A percentile compares a stretch with the other conserved stretches of the same genome.
Evolutionary conservation across 2,113 vertebrate genomes (phyloP).

Genomic region (Nothobranchius furzeri): DNA sequence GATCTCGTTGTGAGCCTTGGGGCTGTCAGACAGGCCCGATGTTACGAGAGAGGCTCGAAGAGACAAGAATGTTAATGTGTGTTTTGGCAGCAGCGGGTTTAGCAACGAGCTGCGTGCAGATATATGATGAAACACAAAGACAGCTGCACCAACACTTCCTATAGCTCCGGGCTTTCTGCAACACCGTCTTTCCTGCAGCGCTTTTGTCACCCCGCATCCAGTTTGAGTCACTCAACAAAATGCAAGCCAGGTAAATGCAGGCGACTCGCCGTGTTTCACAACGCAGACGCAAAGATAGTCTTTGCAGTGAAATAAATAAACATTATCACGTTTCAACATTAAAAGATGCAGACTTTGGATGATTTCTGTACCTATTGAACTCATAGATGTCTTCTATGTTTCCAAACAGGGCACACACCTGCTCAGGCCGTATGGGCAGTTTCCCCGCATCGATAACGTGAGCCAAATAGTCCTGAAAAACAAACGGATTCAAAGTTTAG

Average conservation of each 20-base stretch:
- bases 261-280: neutral
- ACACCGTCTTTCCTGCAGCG: neutral
- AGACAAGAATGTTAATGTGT: conserved; percentile 60
- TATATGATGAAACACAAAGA: conserved; percentile 47
- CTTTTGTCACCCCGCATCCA: conserved; percentile 7
- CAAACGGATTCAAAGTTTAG: neutral
- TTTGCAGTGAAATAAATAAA: neutral
- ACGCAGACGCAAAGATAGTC: neutral
- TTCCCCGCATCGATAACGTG: conserved; percentile 89
- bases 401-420: conserved; percentile 92
- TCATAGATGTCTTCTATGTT: conserved; percentile 98
- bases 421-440: conserved; percentile 88
- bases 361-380: conserved; percentile 87
- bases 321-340: no score
- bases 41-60: conserved; percentile 34
- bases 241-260: neutral
- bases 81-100: conserved; percentile 57
- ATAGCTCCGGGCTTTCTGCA: neutral
- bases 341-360: neutral
- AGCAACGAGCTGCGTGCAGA: conserved; percentile 34
- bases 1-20: conserved; percentile 1
- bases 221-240: conserved; percentile 10
- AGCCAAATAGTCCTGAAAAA: conserved; percentile 89
- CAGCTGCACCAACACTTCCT: conserved; percentile 6
- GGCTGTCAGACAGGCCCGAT: conserved; percentile 12